Percentiles rank a stretch among this genome's conserved stretches.
Evolutionary conservation across 2,888 invertebrate genomes (phyloP).

Genomic region (Abscondita cerata): DNA sequence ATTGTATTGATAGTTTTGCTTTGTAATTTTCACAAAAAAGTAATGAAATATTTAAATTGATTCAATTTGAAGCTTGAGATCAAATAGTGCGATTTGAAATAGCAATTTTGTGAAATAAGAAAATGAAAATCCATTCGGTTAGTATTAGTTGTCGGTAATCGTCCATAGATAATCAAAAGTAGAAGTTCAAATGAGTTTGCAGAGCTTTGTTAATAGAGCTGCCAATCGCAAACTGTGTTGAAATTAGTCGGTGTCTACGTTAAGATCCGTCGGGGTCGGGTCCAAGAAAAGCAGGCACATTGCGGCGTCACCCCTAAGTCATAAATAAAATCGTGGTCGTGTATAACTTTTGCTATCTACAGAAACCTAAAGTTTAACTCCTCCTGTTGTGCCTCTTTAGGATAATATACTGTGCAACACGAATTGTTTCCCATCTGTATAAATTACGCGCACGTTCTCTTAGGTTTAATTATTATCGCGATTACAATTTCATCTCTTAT

Average conservation of each 20-base stretch:
- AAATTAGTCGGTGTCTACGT: slow-evolving; percentile 46
- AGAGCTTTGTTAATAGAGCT: slow-evolving; percentile 41
- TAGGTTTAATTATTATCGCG: slow-evolving; percentile 25
- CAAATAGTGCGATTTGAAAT: too few relatives aligned
- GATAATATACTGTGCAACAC: slow-evolving; percentile 28
- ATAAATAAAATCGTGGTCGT: slow-evolving; percentile 47
- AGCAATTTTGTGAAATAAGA: too few relatives aligned
- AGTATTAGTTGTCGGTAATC: neutral
- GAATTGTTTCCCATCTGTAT: slow-evolving; percentile 27
- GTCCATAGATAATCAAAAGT: slow-evolving; percentile 10
- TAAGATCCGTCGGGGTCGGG: slow-evolving; percentile 42
- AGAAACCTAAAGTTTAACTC: slow-evolving; percentile 28
- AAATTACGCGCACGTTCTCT: slow-evolving; percentile 26
- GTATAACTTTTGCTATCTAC: slow-evolving; percentile 45
- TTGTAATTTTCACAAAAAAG: too few relatives aligned
- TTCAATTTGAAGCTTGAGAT: too few relatives aligned
- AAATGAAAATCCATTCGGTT: too few relatives aligned
- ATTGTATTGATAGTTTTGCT: too few relatives aligned
- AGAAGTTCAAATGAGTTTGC: slow-evolving; percentile 25
- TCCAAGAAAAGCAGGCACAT: slow-evolving; percentile 40
- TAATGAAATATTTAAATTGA: too few relatives aligned
- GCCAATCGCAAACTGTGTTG: slow-evolving; percentile 47
- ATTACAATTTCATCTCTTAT: slow-evolving; percentile 21
- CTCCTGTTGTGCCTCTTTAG: slow-evolving; percentile 28
- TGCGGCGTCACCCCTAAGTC: slow-evolving; percentile 43